Evolutionary conservation across 2,888 invertebrate genomes (phyloP).

Genomic region (Ischnura elegans): DNA sequence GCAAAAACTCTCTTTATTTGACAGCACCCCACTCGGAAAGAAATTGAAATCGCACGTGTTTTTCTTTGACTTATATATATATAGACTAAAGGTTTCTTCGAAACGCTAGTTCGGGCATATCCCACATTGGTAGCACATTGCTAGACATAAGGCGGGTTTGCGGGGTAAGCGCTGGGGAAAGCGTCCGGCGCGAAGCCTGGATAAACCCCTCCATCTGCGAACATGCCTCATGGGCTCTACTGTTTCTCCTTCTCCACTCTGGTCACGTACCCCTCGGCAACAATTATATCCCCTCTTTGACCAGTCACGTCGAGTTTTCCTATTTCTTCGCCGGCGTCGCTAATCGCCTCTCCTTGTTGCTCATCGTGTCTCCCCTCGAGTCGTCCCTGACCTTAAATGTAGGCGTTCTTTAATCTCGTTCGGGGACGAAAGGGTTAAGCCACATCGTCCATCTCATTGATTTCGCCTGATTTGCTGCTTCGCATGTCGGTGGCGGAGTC

Average conservation of each 20-base stretch:
- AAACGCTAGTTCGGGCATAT: no score
- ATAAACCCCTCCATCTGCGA: background rate
- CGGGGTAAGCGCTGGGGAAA: no score
- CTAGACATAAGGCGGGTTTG: no score
- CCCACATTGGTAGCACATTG: no score
- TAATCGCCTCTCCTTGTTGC: background rate
- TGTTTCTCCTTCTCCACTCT: background rate
- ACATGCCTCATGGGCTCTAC: background rate
- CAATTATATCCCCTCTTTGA: conserved; percentile 2
- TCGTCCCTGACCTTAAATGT: background rate
- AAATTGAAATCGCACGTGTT: no score
- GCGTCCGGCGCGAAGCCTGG: no score
- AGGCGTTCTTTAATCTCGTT: background rate
- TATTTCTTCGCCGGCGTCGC: background rate
- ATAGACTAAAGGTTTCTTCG: no score
- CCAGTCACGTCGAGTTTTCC: background rate
- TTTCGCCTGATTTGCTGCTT: background rate
- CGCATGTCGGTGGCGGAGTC: background rate
- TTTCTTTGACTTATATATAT: no score
- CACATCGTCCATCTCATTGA: background rate
- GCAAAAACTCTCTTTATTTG: no score
- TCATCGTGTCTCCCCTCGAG: background rate
- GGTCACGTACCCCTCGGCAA: background rate
- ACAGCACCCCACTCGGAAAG: no score
- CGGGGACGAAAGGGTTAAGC: background rate